These are phyloP conservation scores for Oeneis ivallda DNA, from an alignment of 2,888 invertebrate genomes.

Conservation along the genomic window DNA sequence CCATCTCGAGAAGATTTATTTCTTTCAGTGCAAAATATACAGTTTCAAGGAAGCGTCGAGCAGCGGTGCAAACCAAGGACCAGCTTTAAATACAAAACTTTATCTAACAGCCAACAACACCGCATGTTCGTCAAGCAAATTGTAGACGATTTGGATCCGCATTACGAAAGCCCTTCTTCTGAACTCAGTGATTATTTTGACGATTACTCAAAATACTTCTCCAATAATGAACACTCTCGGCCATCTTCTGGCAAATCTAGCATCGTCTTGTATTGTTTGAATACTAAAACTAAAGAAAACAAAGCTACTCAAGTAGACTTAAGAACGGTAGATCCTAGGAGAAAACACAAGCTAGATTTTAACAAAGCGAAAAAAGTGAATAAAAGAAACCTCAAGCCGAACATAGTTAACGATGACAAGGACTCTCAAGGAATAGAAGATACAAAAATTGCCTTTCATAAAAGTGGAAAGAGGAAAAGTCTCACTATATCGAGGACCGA, in stretches of 20 bases:
- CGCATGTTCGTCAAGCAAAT: constrained; percentile 73
- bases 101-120: constrained; percentile 55
- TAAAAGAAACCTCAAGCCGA: constrained; percentile 28
- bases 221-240: constrained; percentile 59
- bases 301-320: constrained; percentile 57
- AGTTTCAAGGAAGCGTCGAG: constrained; percentile 62
- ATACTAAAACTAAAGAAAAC: constrained; percentile 51
- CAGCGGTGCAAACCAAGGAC: constrained; percentile 57
- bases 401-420: constrained; percentile 40
- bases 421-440: constrained; percentile 46
- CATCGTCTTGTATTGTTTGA: constrained; percentile 50
- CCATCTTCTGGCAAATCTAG: constrained; percentile 66
- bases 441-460: constrained; percentile 62
- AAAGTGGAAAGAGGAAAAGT: constrained; percentile 67
- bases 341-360: constrained; percentile 45
- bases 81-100: constrained; percentile 68
- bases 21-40: constrained; percentile 69
- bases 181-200: constrained; percentile 63
- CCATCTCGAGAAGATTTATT: constrained; percentile 55
- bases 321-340: constrained; percentile 42
- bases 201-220: constrained; percentile 67
- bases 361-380: constrained; percentile 39
- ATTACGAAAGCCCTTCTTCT: constrained; percentile 57
- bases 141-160: constrained; percentile 50
- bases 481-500: constrained; percentile 71